phyloP scores from a whole-genome alignment of 2,888 invertebrate genomes.

The Lithophane socia region DNA sequence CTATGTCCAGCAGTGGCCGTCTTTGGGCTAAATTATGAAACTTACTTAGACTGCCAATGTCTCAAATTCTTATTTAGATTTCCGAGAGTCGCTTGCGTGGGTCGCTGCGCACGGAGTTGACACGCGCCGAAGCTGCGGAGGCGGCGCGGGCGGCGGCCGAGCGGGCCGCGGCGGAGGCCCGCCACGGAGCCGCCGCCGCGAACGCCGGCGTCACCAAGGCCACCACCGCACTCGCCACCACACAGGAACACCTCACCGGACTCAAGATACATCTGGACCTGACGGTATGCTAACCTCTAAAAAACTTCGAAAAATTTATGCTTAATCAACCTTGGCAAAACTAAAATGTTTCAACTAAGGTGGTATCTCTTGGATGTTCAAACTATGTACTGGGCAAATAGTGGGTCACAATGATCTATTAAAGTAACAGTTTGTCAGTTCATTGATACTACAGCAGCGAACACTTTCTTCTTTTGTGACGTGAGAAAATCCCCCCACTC shows the following conservation, averaged over 20 bases:
- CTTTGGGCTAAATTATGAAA: not conserved
- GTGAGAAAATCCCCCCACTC: slow-evolving; percentile 38
- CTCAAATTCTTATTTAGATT: slow-evolving; percentile 66
- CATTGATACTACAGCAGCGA: not conserved
- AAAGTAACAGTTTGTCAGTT: slow-evolving; percentile 9
- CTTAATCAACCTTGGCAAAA: not conserved
- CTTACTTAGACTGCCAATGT: not conserved
- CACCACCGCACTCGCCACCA: slow-evolving; percentile 74
- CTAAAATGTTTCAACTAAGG: not conserved
- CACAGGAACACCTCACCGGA: slow-evolving; percentile 78
- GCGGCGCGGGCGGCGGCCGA: slow-evolving; percentile 77
- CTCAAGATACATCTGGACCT: slow-evolving; percentile 81
- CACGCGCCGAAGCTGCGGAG: slow-evolving; percentile 83
- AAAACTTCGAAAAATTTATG: not conserved
- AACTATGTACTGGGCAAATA: not conserved
- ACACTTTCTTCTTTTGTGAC: slow-evolving; percentile 38
- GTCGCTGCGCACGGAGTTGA: slow-evolving; percentile 77
- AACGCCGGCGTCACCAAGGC: slow-evolving; percentile 80
- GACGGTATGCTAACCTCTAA: slow-evolving; percentile 69
- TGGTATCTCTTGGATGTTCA: not conserved
- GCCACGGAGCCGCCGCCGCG: slow-evolving; percentile 80
- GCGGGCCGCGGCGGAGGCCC: slow-evolving; percentile 79
- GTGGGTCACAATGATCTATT: not conserved
- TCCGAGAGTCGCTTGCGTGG: slow-evolving; percentile 82
- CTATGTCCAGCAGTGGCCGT: not conserved